These are phyloP conservation scores for Nymphalis io DNA, from an alignment of 1,140 invertebrate species.

Conservation along the genomic window DNA sequence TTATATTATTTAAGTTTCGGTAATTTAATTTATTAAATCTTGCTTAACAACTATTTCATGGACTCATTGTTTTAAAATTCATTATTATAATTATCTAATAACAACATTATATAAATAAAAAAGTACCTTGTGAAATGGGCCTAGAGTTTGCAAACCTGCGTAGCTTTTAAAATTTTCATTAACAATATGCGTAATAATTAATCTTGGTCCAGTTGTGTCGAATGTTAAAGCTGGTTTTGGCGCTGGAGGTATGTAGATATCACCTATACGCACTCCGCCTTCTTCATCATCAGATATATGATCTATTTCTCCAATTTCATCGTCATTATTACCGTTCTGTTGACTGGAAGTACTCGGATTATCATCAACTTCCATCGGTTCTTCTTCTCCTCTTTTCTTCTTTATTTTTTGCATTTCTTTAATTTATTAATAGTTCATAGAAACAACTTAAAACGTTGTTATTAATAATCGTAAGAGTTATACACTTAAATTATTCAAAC, in stretches of 20 bases:
- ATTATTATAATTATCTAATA: neutral
- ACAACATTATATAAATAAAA: neutral
- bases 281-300: constrained; percentile 83
- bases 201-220: constrained; percentile 86
- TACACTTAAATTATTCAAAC: neutral
- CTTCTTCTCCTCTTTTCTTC: constrained; percentile 54
- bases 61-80: neutral
- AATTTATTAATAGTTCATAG: constrained; percentile 21
- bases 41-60: no score
- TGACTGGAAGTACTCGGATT: constrained; percentile 33
- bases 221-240: constrained; percentile 86
- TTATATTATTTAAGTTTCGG: no score
- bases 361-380: constrained; percentile 71
- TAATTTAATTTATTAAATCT: no score
- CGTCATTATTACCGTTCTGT: constrained; percentile 35
- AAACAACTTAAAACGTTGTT: neutral
- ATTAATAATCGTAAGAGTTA: neutral
- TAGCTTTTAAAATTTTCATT: constrained; percentile 99
- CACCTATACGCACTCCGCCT: constrained; percentile 84
- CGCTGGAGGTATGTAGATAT: constrained; percentile 94
- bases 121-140: constrained; percentile 91
- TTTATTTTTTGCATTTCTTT: constrained; percentile 56
- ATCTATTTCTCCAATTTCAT: constrained; percentile 62
- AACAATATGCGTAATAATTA: constrained; percentile 96
- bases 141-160: constrained; percentile 89